A percentile compares a stretch with the other conserved stretches of the same genome.
Evolutionary conservation across 2,888 invertebrate genomes (phyloP).

Genomic region (Galerucella calmariensis): DNA sequence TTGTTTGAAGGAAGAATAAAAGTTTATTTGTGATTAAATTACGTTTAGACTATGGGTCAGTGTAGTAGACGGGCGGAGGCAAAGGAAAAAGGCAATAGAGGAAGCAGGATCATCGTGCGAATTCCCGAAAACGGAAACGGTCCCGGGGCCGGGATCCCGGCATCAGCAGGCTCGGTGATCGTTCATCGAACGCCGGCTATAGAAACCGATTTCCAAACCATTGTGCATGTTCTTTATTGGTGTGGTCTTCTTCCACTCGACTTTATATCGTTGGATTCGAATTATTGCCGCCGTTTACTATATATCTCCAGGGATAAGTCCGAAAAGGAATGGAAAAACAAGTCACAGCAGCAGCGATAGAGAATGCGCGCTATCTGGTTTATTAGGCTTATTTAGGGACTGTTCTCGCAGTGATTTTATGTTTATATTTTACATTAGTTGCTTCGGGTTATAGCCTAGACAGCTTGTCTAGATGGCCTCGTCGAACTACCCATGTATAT

Average conservation of each 20-base stretch:
- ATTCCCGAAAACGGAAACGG: slow-evolving; percentile 49
- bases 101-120: slow-evolving; percentile 45
- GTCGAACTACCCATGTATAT: slow-evolving; percentile 23
- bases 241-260: slow-evolving; percentile 53
- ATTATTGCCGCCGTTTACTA: slow-evolving; percentile 46
- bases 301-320: slow-evolving; percentile 38
- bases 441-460: slow-evolving; percentile 27
- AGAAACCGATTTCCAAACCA: slow-evolving; percentile 55
- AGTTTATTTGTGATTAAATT: slow-evolving; percentile 7
- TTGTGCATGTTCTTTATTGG: slow-evolving; percentile 56
- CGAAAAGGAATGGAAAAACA: slow-evolving; percentile 37
- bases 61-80: slow-evolving; percentile 9
- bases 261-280: slow-evolving; percentile 51
- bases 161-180: slow-evolving; percentile 43
- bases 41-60: slow-evolving; percentile 14
- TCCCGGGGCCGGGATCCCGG: slow-evolving; percentile 43
- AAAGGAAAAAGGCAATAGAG: slow-evolving; percentile 20
- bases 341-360: slow-evolving; percentile 29
- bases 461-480: slow-evolving; percentile 25
- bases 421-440: slow-evolving; percentile 36
- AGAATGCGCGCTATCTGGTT: slow-evolving; percentile 37
- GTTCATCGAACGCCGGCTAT: slow-evolving; percentile 48
- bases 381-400: slow-evolving; percentile 34
- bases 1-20: neutral
- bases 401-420: slow-evolving; percentile 33